phyloP scores from a whole-genome alignment of 1,140 invertebrate species.

The Magallana angulata region DNA sequence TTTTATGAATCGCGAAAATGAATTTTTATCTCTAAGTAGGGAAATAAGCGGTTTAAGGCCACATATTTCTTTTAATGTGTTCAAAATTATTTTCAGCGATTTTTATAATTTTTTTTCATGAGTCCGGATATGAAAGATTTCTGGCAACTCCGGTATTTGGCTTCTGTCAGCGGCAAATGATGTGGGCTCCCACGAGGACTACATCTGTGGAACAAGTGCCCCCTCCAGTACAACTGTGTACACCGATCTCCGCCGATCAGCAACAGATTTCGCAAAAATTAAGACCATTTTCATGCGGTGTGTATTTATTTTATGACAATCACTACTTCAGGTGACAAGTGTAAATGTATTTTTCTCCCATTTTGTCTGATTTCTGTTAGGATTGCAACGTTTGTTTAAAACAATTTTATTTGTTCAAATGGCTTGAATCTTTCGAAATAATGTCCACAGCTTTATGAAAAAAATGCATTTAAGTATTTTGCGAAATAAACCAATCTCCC shows the following conservation, averaged over 20 bases:
- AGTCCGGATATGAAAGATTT: background rate
- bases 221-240: constrained; percentile 35
- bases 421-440: too few species aligned
- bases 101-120: too few species aligned
- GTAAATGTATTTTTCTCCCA: background rate
- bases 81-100: background rate
- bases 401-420: too few species aligned
- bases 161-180: background rate
- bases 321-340: constrained; percentile 26
- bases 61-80: background rate
- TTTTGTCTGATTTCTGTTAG: background rate
- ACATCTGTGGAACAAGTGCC: background rate
- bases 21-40: too few species aligned
- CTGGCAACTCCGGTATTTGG: background rate
- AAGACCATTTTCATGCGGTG: constrained; percentile 8
- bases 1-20: too few species aligned
- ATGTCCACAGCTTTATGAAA: too few species aligned
- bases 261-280: constrained; percentile 18
- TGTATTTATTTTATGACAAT: constrained; percentile 30
- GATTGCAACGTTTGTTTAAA: too few species aligned
- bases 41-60: too few species aligned
- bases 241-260: background rate
- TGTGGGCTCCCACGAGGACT: background rate
- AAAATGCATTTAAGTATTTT: too few species aligned
- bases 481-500: too few species aligned